These are phyloP conservation scores for Heliconius ethilla DNA, from an alignment of 2,888 invertebrate genomes.

Conservation along the genomic window DNA sequence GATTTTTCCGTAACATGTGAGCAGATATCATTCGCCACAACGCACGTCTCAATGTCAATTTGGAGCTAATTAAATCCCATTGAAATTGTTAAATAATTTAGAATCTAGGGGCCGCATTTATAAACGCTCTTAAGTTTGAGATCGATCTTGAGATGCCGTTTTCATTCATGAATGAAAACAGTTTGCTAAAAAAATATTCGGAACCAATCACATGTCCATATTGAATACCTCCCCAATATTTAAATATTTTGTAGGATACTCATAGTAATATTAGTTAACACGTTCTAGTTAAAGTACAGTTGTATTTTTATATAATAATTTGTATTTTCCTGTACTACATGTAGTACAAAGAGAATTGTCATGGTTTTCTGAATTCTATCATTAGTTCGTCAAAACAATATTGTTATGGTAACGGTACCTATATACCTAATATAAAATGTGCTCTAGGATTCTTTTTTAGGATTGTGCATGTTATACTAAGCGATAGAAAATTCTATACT, in stretches of 20 bases:
- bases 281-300: neutral
- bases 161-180: neutral
- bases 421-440: too few relatives aligned
- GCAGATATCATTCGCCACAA: neutral
- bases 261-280: neutral
- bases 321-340: slow-evolving; percentile 5
- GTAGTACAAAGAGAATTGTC: neutral
- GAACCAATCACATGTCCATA: neutral
- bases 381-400: slow-evolving; percentile 1
- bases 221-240: neutral
- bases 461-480: neutral
- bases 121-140: too few relatives aligned
- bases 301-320: slow-evolving; percentile 1
- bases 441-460: neutral
- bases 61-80: neutral
- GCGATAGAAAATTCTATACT: neutral
- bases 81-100: neutral
- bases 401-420: neutral
- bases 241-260: neutral
- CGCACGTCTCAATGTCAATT: neutral
- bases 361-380: slow-evolving; percentile 3
- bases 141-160: too few relatives aligned
- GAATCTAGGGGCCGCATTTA: too few relatives aligned
- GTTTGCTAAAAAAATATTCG: neutral
- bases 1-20: slow-evolving; percentile 11